A percentile compares a stretch with the other conserved stretches of the same genome.
These are phyloP conservation scores for Druceiella hillmani DNA, from an alignment of 2,888 invertebrate species.

Conservation along the genomic window DNA sequence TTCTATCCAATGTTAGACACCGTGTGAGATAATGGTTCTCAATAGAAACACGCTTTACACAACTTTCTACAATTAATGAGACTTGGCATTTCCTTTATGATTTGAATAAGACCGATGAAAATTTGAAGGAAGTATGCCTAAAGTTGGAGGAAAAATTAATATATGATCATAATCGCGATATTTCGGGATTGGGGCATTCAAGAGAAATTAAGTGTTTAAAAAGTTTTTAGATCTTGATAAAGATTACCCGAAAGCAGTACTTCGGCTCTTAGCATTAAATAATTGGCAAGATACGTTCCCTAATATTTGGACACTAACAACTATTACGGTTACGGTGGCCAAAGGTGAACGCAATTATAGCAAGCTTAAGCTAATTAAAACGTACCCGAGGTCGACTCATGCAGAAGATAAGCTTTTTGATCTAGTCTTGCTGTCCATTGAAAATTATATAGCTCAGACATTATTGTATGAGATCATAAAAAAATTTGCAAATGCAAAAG, in stretches of 20 bases:
- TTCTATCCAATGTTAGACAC: slow-evolving; percentile 4
- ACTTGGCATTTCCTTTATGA: slow-evolving; percentile 2
- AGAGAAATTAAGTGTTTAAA: no score
- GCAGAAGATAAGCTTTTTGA: no score
- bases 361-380: slow-evolving; percentile 11
- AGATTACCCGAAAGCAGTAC: slow-evolving; percentile 2
- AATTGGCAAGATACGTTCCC: slow-evolving; percentile 3
- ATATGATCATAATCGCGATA: slow-evolving; percentile 3
- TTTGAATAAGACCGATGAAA: slow-evolving; percentile 1
- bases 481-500: no score
- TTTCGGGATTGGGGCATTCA: not conserved
- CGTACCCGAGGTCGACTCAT: no score
- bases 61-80: slow-evolving; percentile 1
- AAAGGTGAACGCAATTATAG: slow-evolving; percentile 16
- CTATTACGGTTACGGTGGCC: slow-evolving; percentile 17
- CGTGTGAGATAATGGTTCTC: not conserved
- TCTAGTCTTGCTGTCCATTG: no score
- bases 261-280: no score
- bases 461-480: no score
- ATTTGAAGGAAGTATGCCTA: slow-evolving; percentile 3
- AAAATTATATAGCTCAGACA: no score
- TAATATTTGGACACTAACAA: slow-evolving; percentile 4
- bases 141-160: not conserved
- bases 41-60: slow-evolving; percentile 2
- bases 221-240: no score